Evolutionary conservation across 1,140 invertebrate species (phyloP).

Genomic region (Ditylenchus dipsaci): DNA sequence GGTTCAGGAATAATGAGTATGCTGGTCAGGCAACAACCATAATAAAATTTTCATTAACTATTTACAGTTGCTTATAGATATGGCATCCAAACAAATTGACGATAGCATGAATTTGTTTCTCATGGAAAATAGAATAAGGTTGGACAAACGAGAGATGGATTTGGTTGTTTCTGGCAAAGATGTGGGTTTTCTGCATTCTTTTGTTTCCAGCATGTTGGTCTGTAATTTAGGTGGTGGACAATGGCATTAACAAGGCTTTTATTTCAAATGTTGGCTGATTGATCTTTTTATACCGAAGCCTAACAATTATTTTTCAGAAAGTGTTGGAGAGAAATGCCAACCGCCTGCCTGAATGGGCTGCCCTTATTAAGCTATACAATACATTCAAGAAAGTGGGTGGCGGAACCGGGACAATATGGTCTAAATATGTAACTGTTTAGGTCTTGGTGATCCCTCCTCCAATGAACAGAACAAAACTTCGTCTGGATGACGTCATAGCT

Average conservation of each 20-base stretch:
- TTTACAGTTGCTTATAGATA: conserved; percentile 12
- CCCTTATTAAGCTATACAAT: conserved; percentile 44
- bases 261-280: conserved; percentile 34
- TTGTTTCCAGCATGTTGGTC: neutral
- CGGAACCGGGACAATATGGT: neutral
- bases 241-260: conserved; percentile 47
- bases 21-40: neutral
- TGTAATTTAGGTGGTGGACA: conserved; percentile 42
- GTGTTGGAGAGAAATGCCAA: conserved; percentile 28
- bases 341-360: conserved; percentile 42
- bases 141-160: conserved; percentile 46
- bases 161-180: conserved; percentile 34
- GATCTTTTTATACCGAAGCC: conserved; percentile 1
- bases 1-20: neutral
- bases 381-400: conserved; percentile 46
- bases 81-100: conserved; percentile 49
- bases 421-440: too few relatives aligned
- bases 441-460: conserved; percentile 1
- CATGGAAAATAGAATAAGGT: conserved; percentile 37
- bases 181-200: neutral
- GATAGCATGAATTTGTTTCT: conserved; percentile 48
- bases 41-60: neutral
- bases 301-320: conserved; percentile 19
- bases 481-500: conserved; percentile 43
- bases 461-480: conserved; percentile 10